Base-by-base conservation (phyloP, 2,113 vertebrate species). In the Oryzias woworae region DNA sequence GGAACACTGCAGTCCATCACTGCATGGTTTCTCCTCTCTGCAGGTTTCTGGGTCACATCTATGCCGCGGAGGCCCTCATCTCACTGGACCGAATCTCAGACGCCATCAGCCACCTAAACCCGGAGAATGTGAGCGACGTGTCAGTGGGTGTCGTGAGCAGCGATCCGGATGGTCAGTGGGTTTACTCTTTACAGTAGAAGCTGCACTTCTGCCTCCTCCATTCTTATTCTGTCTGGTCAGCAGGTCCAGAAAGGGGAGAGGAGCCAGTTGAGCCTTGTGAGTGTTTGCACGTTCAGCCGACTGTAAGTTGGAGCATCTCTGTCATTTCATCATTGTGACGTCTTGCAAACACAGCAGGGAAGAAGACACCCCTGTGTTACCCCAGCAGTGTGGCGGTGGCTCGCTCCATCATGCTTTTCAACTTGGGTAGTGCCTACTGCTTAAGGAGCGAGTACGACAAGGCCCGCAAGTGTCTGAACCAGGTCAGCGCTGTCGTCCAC, bases 71-170 rank as follows among this genome's bases (percentile, higher is more conserved):
- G 90, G 95, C 97, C 49, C 96, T 99, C 78, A 99, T 99, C 87
- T 98, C 97, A 78, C 82, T 99, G 81, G 97, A 99, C 92, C 92
- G 95, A 85, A 99, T 99, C 88, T 98, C 97, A 17, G 97, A 99
- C 57, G 97, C 97, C 18, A 99, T 99, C 66, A 88, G 93, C 71
- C 96, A 99, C 87, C 92, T 99, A 83, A 99, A 97, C 86, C 97
- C 97, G 0, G 97, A 99, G 83, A 98, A 99, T 0, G 93, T 99
- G 83, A 97, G 92, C 5, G 97, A 99, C 44, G 97, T 99, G 67
- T 98, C 95, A 42, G 88, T 99, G 16, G 97, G 95, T 42, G 90
- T 97, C 55, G 92, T 94, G 58, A 93, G 92, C 75, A 97, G 93
- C 17, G 97, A 99, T 47, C 97, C 96, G 71, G 97, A 99, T 87